A percentile compares a stretch with the other conserved stretches of the same genome.
Evolutionary conservation across 2,113 vertebrate species (phyloP).

Genomic region (Brachyistius frenatus): DNA sequence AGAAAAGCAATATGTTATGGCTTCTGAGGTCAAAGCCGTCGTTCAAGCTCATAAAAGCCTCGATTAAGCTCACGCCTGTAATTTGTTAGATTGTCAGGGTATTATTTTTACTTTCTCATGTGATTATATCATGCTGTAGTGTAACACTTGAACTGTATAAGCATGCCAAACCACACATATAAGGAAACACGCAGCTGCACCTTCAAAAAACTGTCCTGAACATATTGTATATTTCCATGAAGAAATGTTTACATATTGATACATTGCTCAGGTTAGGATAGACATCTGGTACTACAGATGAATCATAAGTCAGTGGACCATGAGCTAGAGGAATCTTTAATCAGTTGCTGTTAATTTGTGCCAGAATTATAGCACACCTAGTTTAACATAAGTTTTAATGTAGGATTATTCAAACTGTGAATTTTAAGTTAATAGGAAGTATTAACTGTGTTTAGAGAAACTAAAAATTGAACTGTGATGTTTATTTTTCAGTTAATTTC

Average conservation of each 20-base stretch:
- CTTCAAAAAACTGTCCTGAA: slow-evolving; percentile 55
- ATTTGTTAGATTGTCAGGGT: slow-evolving; percentile 35
- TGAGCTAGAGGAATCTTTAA: slow-evolving; percentile 58
- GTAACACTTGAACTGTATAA: slow-evolving; percentile 58
- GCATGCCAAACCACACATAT: slow-evolving; percentile 67
- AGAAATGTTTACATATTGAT: slow-evolving; percentile 81
- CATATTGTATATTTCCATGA: slow-evolving; percentile 71
- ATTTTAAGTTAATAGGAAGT: slow-evolving; percentile 51
- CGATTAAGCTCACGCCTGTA: slow-evolving; percentile 13
- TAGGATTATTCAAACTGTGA: slow-evolving; percentile 56
- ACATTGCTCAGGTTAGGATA: slow-evolving; percentile 82
- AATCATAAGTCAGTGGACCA: slow-evolving; percentile 66
- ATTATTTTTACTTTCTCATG: slow-evolving; percentile 31
- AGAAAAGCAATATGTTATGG: slow-evolving; percentile 73
- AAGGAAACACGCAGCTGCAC: slow-evolving; percentile 56
- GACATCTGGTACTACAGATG: slow-evolving; percentile 56
- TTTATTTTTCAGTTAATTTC: slow-evolving; percentile 37
- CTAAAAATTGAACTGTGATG: slow-evolving; percentile 21
- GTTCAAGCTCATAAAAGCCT: slow-evolving; percentile 21
- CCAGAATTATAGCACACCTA: slow-evolving; percentile 68
- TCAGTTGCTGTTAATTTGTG: slow-evolving; percentile 73
- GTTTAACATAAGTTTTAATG: slow-evolving; percentile 42
- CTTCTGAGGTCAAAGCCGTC: slow-evolving; percentile 31
- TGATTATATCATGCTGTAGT: slow-evolving; percentile 36
- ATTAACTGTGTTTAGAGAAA: slow-evolving; percentile 42